These are phyloP conservation scores for Theocolax elegans DNA, from an alignment of 1,140 invertebrate genomes.

Conservation along the genomic window DNA sequence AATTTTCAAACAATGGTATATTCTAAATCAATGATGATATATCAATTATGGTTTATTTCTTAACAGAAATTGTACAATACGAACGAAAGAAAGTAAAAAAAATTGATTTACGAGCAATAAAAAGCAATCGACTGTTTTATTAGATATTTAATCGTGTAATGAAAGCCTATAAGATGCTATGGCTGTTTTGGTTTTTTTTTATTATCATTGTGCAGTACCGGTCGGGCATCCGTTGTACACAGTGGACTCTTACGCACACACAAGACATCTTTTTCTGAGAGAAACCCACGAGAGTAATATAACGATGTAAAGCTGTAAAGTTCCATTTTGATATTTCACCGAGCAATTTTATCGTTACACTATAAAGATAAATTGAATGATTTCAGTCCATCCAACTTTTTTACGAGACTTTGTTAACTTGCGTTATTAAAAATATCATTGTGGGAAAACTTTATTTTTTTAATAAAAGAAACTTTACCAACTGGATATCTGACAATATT, in stretches of 20 bases:
- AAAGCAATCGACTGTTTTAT: slow-evolving; percentile 19
- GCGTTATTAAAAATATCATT: slow-evolving; percentile 8
- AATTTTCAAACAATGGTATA: too few relatives aligned
- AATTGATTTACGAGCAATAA: slow-evolving; percentile 31
- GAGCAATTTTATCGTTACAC: slow-evolving; percentile 25
- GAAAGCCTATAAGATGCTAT: neutral
- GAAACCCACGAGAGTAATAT: neutral
- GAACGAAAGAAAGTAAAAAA: neutral
- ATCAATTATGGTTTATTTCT: too few relatives aligned
- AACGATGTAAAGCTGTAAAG: slow-evolving; percentile 5
- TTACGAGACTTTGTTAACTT: slow-evolving; percentile 8
- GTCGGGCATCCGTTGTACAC: neutral
- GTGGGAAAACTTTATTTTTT: neutral
- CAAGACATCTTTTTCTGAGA: neutral
- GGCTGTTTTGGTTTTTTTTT: neutral
- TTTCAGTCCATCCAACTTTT: slow-evolving; percentile 16
- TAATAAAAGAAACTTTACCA: too few relatives aligned
- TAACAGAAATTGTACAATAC: too few relatives aligned
- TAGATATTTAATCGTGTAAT: neutral
- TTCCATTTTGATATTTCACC: slow-evolving; percentile 26
- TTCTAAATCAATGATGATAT: too few relatives aligned
- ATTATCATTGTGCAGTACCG: neutral
- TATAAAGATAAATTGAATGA: slow-evolving; percentile 38
- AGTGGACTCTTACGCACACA: too few relatives aligned
- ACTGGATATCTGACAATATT: too few relatives aligned